These are phyloP conservation scores for Proisotoma minuta DNA, from an alignment of 2,888 invertebrate species.

Conservation along the genomic window DNA sequence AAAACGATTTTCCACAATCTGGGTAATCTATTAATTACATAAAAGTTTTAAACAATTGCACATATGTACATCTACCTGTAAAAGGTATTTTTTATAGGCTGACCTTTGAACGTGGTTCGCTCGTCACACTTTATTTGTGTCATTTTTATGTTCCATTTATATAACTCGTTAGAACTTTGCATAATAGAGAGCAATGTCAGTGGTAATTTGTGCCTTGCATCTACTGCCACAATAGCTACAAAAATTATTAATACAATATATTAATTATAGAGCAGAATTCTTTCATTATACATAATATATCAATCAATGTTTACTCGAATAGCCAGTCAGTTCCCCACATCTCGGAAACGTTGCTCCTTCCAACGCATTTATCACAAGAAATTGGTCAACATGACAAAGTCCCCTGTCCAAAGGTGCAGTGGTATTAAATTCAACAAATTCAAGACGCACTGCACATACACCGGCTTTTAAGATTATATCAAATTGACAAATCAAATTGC, in stretches of 20 bases:
- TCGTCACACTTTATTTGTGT: constrained; percentile 49
- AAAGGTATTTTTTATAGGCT: neutral
- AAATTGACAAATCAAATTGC: constrained; percentile 43
- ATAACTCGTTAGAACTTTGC: constrained; percentile 49
- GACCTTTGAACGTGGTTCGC: constrained; percentile 33
- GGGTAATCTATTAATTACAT: constrained; percentile 37
- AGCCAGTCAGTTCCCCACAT: constrained; percentile 51
- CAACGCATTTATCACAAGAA: constrained; percentile 50
- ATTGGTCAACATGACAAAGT: constrained; percentile 51
- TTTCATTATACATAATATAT: neutral
- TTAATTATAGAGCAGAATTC: neutral
- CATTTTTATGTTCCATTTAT: constrained; percentile 50
- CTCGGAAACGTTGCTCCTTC: constrained; percentile 51
- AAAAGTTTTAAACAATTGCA: constrained; percentile 2
- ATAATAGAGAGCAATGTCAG: constrained; percentile 50
- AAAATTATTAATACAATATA: neutral
- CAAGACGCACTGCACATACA: constrained; percentile 42
- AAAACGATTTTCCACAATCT: constrained; percentile 35
- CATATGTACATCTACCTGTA: neutral
- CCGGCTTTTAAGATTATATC: constrained; percentile 43
- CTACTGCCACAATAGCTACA: constrained; percentile 50
- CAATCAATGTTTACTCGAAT: constrained; percentile 49
- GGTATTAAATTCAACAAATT: constrained; percentile 46
- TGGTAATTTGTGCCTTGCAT: constrained; percentile 49
- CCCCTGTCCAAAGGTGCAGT: constrained; percentile 49